Conservation (phyloP, 1,140 invertebrate species). For the Caenorhabditis latens region DNA sequence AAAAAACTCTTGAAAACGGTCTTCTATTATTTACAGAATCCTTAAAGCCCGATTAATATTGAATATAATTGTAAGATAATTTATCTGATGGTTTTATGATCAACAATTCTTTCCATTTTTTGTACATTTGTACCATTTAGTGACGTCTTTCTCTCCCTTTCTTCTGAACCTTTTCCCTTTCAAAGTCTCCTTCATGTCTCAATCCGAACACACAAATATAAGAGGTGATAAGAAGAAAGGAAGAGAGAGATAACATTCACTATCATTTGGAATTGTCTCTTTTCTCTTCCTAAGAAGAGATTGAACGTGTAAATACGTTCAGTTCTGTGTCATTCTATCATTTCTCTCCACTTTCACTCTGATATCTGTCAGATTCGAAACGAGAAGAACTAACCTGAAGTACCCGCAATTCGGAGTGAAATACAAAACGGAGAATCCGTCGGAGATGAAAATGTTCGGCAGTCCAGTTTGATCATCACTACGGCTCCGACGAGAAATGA, state of each 20-base stretch:
- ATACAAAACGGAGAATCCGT: not conserved
- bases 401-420: constrained; percentile 14
- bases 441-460: not conserved
- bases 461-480: constrained; percentile 27
- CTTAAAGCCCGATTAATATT: too few species aligned
- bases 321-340: not conserved
- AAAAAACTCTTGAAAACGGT: too few species aligned
- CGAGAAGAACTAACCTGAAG: constrained; percentile 15
- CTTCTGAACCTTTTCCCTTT: too few species aligned
- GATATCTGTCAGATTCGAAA: not conserved
- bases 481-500: constrained; percentile 8
- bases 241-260: not conserved
- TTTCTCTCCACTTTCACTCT: not conserved
- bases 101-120: too few species aligned
- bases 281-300: not conserved
- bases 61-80: too few species aligned
- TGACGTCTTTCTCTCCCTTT: too few species aligned
- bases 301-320: constrained; percentile 41
- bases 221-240: constrained; percentile 19
- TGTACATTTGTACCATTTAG: too few species aligned
- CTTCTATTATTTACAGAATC: too few species aligned
- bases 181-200: not conserved
- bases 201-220: constrained; percentile 1
- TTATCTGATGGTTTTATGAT: too few species aligned
- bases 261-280: not conserved